Conservation (phyloP, 2,888 invertebrate species). For the Yponomeuta plumbellus region DNA sequence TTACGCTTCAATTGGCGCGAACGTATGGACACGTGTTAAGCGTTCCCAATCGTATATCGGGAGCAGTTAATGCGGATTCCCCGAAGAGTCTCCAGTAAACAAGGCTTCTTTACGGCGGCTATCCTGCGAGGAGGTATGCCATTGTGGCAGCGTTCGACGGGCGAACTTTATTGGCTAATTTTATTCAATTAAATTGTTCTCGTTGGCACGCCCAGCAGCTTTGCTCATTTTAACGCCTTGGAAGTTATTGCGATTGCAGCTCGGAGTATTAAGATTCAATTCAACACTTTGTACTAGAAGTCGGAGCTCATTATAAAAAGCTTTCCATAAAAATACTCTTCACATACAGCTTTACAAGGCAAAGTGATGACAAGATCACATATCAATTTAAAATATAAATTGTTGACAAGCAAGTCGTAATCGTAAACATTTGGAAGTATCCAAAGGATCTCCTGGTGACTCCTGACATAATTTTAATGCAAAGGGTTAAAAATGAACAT, state of each 20-base stretch:
- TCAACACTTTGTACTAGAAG: background rate
- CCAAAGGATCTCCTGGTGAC: conserved; percentile 26
- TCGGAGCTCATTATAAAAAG: conserved; percentile 28
- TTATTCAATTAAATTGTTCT: conserved; percentile 74
- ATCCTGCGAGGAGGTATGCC: conserved; percentile 59
- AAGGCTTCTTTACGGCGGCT: conserved; percentile 58
- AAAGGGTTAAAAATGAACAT: conserved; percentile 59
- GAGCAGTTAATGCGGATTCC: conserved; percentile 63
- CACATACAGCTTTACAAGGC: background rate
- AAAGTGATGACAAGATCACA: background rate
- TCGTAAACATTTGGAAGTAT: conserved; percentile 37
- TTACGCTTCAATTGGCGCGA: conserved; percentile 28
- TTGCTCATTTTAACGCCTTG: conserved; percentile 57
- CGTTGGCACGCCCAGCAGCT: conserved; percentile 42
- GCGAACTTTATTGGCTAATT: conserved; percentile 72
- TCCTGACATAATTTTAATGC: conserved; percentile 37
- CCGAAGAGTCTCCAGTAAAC: conserved; percentile 56
- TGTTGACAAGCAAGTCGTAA: conserved; percentile 35
- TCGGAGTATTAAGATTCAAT: conserved; percentile 22
- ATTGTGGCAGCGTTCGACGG: conserved; percentile 63
- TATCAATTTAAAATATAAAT: background rate
- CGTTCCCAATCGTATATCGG: conserved; percentile 46
- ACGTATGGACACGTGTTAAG: conserved; percentile 42
- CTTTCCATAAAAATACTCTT: conserved; percentile 20
- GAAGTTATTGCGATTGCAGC: conserved; percentile 48